phyloP scores from a whole-genome alignment of 2,888 invertebrate species.

The Diarsia mendica region DNA sequence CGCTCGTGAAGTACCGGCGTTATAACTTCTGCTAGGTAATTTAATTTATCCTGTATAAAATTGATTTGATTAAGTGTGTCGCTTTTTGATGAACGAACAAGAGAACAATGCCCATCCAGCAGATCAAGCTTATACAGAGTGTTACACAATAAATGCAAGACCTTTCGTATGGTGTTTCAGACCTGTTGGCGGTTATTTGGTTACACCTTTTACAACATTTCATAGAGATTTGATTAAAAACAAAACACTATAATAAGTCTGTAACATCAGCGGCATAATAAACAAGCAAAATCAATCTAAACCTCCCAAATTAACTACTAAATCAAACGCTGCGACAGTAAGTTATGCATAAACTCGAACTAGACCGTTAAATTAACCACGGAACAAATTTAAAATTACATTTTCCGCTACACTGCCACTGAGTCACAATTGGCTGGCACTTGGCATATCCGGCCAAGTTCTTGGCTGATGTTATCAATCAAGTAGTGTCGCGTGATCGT shows the following conservation, averaged over 20 bases:
- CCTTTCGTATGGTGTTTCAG: too few species aligned
- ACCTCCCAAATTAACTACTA: slow-evolving; percentile 36
- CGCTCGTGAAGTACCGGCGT: neutral
- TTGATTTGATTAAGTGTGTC: neutral
- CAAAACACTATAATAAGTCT: neutral
- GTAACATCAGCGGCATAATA: neutral
- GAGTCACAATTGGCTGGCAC: slow-evolving; percentile 50
- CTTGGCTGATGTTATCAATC: slow-evolving; percentile 54
- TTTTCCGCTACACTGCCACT: slow-evolving; percentile 55
- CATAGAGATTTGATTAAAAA: too few species aligned
- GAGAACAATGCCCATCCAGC: too few species aligned
- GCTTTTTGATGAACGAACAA: neutral
- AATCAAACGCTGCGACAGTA: slow-evolving; percentile 51
- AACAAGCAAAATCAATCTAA: slow-evolving; percentile 30
- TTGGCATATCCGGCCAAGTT: slow-evolving; percentile 46
- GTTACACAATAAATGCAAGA: too few species aligned
- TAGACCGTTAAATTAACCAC: slow-evolving; percentile 57
- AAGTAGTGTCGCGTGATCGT: slow-evolving; percentile 34
- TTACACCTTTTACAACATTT: too few species aligned
- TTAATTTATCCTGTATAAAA: neutral
- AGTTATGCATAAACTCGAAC: slow-evolving; percentile 59
- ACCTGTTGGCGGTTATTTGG: too few species aligned
- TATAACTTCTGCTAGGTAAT: neutral
- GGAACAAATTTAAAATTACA: slow-evolving; percentile 63
- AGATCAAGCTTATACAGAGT: too few species aligned